phyloP scores from a whole-genome alignment of 2,797 vertebrate genomes.

The Aratinga solstitialis region DNA sequence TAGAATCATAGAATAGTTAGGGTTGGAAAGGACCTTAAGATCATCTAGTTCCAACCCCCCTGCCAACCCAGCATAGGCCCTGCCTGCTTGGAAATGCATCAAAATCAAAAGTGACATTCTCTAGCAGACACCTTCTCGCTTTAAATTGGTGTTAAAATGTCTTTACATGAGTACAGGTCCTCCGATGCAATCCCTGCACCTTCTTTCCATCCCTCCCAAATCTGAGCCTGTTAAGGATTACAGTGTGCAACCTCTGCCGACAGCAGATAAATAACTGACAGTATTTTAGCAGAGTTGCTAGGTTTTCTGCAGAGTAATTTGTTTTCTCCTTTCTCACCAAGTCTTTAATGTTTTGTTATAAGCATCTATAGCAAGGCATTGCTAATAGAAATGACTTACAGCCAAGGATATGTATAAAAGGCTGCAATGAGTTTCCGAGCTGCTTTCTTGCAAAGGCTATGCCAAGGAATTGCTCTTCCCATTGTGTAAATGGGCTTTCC shows the following conservation, averaged over 20 bases:
- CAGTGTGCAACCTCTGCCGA: conserved; percentile 61
- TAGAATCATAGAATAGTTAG: no score
- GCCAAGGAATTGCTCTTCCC: background rate
- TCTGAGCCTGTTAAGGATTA: conserved; percentile 50
- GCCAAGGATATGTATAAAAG: conserved; percentile 15
- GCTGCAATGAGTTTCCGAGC: background rate
- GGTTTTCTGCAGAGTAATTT: conserved; percentile 70
- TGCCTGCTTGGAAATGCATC: conserved; percentile 22
- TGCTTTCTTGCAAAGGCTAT: background rate
- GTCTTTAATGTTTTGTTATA: conserved; percentile 71
- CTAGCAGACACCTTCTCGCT: conserved; percentile 40
- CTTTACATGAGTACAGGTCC: conserved; percentile 56
- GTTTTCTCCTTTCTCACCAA: conserved; percentile 66
- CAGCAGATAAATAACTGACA: conserved; percentile 72
- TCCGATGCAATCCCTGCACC: conserved; percentile 35
- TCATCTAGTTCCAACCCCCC: no score
- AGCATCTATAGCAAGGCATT: conserved; percentile 44
- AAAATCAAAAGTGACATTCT: conserved; percentile 55
- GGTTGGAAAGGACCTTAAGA: no score
- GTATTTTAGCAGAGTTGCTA: conserved; percentile 62
- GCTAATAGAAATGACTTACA: conserved; percentile 69
- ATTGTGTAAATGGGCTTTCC: background rate
- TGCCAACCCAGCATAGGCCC: conserved; percentile 4
- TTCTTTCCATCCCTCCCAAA: conserved; percentile 34
- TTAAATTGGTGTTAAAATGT: conserved; percentile 65